These are phyloP conservation scores for Coptodon bakossiorum DNA, from an alignment of 2,113 vertebrate genomes.

Conservation along the genomic window DNA sequence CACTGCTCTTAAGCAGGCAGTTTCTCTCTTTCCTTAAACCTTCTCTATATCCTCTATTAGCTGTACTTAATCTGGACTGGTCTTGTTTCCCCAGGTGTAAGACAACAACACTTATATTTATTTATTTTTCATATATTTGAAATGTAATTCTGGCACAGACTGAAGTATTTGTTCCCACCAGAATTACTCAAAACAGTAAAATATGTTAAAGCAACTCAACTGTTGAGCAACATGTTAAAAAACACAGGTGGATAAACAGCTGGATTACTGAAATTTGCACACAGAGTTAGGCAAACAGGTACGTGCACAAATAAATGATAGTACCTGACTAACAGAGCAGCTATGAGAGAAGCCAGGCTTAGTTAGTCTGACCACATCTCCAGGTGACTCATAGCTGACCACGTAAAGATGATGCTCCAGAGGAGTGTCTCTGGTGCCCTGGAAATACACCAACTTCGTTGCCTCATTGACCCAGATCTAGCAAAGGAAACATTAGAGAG, in stretches of 20 bases:
- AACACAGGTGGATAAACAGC: not conserved
- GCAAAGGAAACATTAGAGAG: not conserved
- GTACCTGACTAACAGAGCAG: slow-evolving; percentile 94
- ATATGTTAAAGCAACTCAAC: not conserved
- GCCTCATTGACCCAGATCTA: slow-evolving; percentile 96
- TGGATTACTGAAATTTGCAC: not conserved
- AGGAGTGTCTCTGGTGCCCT: slow-evolving; percentile 91
- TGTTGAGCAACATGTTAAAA: not conserved
- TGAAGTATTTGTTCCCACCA: not conserved
- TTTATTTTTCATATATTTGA: not conserved
- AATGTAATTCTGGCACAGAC: not conserved
- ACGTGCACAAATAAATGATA: not conserved
- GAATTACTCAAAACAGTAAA: not conserved
- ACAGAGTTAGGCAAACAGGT: not conserved
- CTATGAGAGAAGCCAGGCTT: slow-evolving; percentile 91
- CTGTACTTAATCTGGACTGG: not conserved
- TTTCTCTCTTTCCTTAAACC: not conserved
- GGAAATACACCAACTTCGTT: slow-evolving; percentile 90
- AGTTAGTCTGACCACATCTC: slow-evolving; percentile 87
- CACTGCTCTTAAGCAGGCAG: not conserved
- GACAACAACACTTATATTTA: not conserved
- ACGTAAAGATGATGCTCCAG: slow-evolving; percentile 95
- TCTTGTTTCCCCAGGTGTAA: not conserved
- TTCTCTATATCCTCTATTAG: not conserved
- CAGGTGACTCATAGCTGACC: slow-evolving; percentile 82